Evolutionary conservation across 2,113 vertebrate genomes (phyloP).

Genomic region (Gambusia affinis): DNA sequence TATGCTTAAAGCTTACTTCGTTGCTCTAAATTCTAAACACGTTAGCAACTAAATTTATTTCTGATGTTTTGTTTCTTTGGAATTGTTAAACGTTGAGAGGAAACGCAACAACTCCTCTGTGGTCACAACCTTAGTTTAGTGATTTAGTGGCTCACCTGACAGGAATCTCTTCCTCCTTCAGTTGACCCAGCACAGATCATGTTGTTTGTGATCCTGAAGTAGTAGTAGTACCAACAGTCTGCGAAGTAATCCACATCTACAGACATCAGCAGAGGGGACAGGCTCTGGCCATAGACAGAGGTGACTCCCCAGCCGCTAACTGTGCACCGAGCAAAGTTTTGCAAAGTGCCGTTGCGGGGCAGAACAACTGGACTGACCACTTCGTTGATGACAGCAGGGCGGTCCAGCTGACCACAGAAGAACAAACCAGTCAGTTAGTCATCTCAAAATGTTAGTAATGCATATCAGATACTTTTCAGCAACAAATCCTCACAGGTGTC

Average conservation of each 20-base stretch:
- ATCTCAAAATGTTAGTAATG: background rate
- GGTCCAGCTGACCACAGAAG: constrained; percentile 67
- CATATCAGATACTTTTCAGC: background rate
- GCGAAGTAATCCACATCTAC: constrained; percentile 75
- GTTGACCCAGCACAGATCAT: constrained; percentile 80
- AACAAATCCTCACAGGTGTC: background rate
- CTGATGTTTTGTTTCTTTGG: background rate
- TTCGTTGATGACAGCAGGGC: constrained; percentile 62
- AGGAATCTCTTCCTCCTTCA: constrained; percentile 80
- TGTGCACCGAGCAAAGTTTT: constrained; percentile 48
- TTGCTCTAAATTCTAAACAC: background rate
- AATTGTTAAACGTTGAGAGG: background rate
- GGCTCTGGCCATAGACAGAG: constrained; percentile 56
- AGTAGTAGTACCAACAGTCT: constrained; percentile 77
- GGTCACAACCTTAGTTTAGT: background rate
- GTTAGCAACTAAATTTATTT: background rate
- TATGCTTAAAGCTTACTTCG: background rate
- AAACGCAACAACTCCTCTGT: background rate
- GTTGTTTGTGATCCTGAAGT: constrained; percentile 75
- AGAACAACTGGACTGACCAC: constrained; percentile 47
- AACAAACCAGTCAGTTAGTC: constrained; percentile 10
- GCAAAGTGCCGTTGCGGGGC: constrained; percentile 26
- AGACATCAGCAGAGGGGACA: constrained; percentile 73
- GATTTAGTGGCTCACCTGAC: constrained; percentile 65
- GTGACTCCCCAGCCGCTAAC: constrained; percentile 84